Evolutionary conservation across 2,797 vertebrate genomes (phyloP).

Genomic region (Labroides dimidiatus): DNA sequence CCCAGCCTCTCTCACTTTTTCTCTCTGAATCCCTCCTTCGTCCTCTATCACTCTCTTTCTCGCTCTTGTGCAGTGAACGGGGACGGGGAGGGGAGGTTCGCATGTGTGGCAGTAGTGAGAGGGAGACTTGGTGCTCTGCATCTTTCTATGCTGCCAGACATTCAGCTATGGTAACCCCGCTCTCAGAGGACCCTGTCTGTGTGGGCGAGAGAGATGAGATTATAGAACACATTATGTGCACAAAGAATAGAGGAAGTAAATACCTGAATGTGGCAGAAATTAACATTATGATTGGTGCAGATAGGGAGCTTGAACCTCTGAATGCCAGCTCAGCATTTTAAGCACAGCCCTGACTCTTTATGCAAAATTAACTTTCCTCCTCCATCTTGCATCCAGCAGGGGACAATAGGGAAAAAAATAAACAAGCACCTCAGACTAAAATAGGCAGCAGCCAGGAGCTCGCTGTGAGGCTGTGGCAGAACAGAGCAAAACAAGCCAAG

Average conservation of each 20-base stretch:
- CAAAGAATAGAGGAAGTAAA: background rate
- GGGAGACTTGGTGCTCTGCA: conserved; percentile 35
- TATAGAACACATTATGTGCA: background rate
- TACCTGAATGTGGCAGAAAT: conserved; percentile 4
- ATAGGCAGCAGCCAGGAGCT: conserved; percentile 51
- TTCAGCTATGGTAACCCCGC: background rate
- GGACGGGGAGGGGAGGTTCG: conserved; percentile 65
- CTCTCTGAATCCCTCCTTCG: conserved; percentile 68
- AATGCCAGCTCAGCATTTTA: conserved; percentile 49
- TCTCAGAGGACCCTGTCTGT: conserved; percentile 5
- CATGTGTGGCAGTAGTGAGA: conserved; percentile 40
- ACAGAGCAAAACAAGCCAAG: conserved; percentile 59
- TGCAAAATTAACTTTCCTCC: conserved; percentile 26
- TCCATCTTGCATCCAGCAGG: conserved; percentile 34
- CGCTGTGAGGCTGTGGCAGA: conserved; percentile 42
- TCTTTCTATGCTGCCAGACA: conserved; percentile 24
- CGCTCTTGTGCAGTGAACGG: conserved; percentile 58
- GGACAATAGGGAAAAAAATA: conserved; percentile 47
- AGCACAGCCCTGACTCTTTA: conserved; percentile 5
- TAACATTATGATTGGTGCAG: background rate
- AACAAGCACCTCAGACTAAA: conserved; percentile 51
- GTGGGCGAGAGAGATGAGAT: background rate
- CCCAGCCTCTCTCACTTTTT: conserved; percentile 62
- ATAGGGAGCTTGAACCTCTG: conserved; percentile 14
- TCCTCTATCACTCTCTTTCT: conserved; percentile 65